phyloP scores from a whole-genome alignment of 2,113 vertebrate species.

The Pseudopodoces humilis region DNA sequence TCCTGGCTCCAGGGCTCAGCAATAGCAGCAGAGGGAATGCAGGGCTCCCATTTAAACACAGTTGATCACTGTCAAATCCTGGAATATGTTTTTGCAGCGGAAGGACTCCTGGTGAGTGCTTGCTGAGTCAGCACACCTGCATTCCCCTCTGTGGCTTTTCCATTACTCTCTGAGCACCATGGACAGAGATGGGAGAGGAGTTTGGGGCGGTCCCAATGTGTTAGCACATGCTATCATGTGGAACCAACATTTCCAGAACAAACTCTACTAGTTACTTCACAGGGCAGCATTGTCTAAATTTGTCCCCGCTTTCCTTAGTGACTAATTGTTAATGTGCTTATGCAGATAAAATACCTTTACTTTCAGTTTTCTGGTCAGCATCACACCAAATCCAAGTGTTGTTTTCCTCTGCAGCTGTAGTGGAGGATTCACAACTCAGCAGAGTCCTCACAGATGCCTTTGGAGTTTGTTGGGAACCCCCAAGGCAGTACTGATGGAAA shows the following conservation, averaged over 20 bases:
- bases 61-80: background rate
- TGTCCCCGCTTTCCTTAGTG: background rate
- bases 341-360: background rate
- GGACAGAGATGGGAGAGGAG: background rate
- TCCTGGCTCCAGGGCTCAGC: accelerated
- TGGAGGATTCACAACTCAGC: background rate
- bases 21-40: background rate
- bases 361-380: background rate
- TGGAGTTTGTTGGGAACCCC: background rate
- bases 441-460: background rate
- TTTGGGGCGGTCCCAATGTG: background rate
- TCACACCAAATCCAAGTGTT: background rate
- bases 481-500: background rate
- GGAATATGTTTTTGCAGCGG: background rate
- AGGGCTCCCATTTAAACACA: accelerated
- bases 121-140: background rate
- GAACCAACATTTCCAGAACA: background rate
- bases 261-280: background rate
- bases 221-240: background rate
- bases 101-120: accelerated
- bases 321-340: background rate
- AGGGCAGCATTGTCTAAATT: background rate
- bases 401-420: background rate
- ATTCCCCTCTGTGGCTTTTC: background rate
- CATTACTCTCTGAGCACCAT: background rate